These are phyloP conservation scores for Siniperca knerii DNA, from an alignment of 2,113 vertebrate species.

Conservation along the genomic window DNA sequence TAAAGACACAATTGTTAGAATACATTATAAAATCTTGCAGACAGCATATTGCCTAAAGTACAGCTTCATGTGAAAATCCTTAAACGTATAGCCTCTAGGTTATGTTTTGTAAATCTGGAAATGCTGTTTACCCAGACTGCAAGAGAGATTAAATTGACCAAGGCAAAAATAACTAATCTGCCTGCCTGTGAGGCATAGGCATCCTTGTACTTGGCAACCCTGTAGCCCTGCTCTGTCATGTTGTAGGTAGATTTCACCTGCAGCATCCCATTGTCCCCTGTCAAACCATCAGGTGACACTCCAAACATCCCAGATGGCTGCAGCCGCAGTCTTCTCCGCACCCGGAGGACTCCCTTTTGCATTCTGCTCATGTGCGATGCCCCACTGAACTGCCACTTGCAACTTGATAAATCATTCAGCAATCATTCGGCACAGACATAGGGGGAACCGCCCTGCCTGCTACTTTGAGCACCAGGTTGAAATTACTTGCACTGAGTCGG, in stretches of 20 bases:
- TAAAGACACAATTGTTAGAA: background rate
- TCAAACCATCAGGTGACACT: conserved; percentile 45
- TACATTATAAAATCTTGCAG: background rate
- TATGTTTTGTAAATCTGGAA: conserved; percentile 28
- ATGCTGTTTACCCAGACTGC: conserved; percentile 30
- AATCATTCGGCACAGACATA: conserved; percentile 70
- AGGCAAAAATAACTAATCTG: conserved; percentile 36
- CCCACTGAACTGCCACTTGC: conserved; percentile 58
- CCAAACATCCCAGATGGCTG: conserved; percentile 39
- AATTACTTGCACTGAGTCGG: conserved; percentile 60
- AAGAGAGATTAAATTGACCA: conserved; percentile 27
- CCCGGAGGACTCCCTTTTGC: conserved; percentile 32
- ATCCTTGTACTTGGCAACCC: conserved; percentile 20
- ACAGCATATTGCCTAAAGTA: conserved; percentile 12
- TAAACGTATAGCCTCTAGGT: conserved; percentile 34
- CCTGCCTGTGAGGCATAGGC: conserved; percentile 8
- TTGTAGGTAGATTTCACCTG: conserved; percentile 35
- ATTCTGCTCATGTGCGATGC: conserved; percentile 50
- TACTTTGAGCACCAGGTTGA: conserved; percentile 51
- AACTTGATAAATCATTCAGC: conserved; percentile 73
- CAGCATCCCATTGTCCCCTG: conserved; percentile 1
- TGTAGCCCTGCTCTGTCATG: conserved; percentile 17
- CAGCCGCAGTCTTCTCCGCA: conserved; percentile 7
- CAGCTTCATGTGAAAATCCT: conserved; percentile 29
- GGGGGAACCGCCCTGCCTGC: conserved; percentile 45